Base-by-base conservation (phyloP, 2,113 vertebrate genomes). In the Butorides virescens region DNA sequence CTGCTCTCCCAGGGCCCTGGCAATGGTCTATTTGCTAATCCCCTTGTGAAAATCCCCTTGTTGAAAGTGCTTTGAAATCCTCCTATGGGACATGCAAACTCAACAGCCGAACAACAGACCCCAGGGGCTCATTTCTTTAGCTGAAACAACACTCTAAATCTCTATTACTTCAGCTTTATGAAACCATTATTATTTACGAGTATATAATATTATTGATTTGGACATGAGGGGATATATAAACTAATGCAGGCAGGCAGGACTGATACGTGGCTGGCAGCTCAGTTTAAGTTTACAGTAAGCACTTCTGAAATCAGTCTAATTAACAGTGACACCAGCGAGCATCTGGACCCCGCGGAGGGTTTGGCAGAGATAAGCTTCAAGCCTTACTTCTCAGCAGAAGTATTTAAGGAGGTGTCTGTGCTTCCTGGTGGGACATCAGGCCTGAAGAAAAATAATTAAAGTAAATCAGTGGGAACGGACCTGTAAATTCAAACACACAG, bases 381-480 rank as follows among this genome's bases (percentile, higher is more conserved):
- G 86, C 62, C 74, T 93, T 47, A 20, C 46, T 68, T 78, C 93
- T 47, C 94, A 90, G 71, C 66, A 95, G 71, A 96, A 63, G 59
- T 58, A 42, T 73, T 88, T 66, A 63, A 92, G 66, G 77, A 94
- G 67, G 62, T 85, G 74, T 70, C 91, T 93, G 62, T 73, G 83
- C 61, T 76, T 66, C 66, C 65, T 82, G 79, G 32, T 77, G 74
- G 67, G 86, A 91, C 3, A 44, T 26, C 58, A 79, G 81, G 84
- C 77, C 80, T 82, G 89, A 89, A 93, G 76, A 75, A 95, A 94
- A 94, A 91, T 90, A 95, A 97, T 92, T 91, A 75, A 81, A 94
- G 52, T 44, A 83, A 90, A 93, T 76, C 81, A 73, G 53, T 86
- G 85, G 77, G 67, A 94, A 94, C 1, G 0, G 84, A 79, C 66